Evolutionary conservation across 2,888 invertebrate genomes (phyloP).

Genomic region (Pterobdella sp.): DNA sequence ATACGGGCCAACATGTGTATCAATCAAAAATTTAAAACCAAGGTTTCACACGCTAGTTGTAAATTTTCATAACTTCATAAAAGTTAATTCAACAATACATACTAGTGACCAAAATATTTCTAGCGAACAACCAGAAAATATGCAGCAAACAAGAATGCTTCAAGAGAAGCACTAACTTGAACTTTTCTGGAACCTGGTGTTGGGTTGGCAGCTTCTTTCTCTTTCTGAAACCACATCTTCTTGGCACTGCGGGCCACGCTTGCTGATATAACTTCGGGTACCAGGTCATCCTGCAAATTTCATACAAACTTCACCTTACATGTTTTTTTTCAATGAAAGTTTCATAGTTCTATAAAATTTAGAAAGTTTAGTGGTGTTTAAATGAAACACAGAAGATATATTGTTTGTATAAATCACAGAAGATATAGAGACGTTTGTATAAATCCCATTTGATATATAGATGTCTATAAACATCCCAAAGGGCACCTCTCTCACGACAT

Average conservation of each 20-base stretch:
- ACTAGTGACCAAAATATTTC: not conserved
- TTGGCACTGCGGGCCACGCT: conserved; percentile 25
- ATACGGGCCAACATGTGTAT: too few relatives aligned
- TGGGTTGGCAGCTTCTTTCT: conserved; percentile 13
- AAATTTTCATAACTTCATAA: not conserved
- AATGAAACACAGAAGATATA: too few relatives aligned
- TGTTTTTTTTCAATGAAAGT: too few relatives aligned
- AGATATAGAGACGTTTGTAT: too few relatives aligned
- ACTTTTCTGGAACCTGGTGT: not conserved
- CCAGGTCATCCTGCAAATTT: conserved; percentile 19
- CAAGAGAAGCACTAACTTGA: conserved; percentile 1
- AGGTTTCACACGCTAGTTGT: not conserved
- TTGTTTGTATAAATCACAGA: too few relatives aligned
- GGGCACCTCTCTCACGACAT: conserved; percentile 35
- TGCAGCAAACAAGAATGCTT: not conserved
- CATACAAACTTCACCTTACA: too few relatives aligned
- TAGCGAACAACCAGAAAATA: not conserved
- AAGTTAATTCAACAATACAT: not conserved
- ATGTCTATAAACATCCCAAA: not conserved
- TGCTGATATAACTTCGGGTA: conserved; percentile 31
- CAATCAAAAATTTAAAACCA: too few relatives aligned
- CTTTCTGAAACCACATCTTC: conserved; percentile 28
- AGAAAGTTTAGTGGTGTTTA: too few relatives aligned
- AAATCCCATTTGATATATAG: too few relatives aligned
- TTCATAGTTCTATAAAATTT: too few relatives aligned